A percentile compares a stretch with the other conserved stretches of the same genome.
Evolutionary conservation across 2,113 vertebrate genomes (phyloP).

Genomic region (Cephalopterus ornatus): DNA sequence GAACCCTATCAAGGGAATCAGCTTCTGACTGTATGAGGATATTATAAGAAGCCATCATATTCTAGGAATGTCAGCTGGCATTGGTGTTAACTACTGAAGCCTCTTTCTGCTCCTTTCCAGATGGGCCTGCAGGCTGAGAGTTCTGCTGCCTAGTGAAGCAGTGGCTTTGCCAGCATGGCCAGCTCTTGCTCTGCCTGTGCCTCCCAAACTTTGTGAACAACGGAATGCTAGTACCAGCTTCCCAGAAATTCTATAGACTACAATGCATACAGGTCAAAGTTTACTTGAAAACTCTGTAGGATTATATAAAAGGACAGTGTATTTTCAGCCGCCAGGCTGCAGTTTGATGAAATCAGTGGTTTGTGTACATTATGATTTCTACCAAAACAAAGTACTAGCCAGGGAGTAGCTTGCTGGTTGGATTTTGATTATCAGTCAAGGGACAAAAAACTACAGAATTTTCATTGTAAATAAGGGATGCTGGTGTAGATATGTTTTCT

Average conservation of each 20-base stretch:
- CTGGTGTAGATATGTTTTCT: neutral
- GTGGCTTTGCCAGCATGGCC: rapidly evolving
- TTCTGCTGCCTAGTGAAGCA: neutral
- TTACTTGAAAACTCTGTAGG: neutral
- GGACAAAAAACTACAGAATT: neutral
- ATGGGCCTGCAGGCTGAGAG: neutral
- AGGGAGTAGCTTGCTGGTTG: neutral
- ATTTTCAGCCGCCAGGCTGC: rapidly evolving
- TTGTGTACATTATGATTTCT: neutral
- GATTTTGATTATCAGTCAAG: neutral
- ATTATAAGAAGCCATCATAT: neutral
- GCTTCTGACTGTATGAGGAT: neutral
- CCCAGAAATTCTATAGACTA: neutral
- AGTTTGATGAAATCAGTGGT: neutral
- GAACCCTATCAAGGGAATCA: neutral
- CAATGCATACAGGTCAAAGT: neutral
- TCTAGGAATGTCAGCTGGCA: neutral
- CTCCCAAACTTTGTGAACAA: neutral
- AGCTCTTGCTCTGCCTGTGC: neutral
- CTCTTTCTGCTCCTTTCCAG: neutral
- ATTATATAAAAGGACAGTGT: neutral
- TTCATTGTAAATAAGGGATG: neutral
- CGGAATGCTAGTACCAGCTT: neutral
- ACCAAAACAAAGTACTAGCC: neutral
- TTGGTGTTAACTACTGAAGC: neutral